Conservation (phyloP, 1,140 invertebrate species). For the Conus betulinus region DNA sequence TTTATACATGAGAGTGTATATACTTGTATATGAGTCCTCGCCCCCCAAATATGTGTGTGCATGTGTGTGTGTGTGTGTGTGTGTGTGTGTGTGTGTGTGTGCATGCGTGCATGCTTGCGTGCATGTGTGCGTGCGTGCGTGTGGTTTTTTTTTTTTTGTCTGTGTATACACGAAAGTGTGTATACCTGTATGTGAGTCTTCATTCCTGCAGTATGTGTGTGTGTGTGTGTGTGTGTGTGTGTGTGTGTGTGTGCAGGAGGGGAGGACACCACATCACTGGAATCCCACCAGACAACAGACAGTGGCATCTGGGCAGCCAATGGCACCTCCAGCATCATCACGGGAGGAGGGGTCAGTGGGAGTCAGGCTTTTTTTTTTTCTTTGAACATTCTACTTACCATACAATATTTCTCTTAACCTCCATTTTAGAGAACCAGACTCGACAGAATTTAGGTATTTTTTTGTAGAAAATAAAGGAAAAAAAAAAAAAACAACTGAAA, state of each 20-base stretch:
- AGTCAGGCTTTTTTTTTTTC: no score
- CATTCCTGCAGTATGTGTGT: background rate
- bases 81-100: background rate
- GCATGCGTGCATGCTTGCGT: background rate
- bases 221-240: slow-evolving; percentile 1
- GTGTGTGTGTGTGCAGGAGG: background rate
- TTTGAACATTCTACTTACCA: no score
- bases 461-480: no score
- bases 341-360: background rate
- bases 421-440: no score
- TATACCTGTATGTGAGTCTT: background rate
- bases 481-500: no score
- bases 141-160: background rate
- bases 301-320: slow-evolving; percentile 64
- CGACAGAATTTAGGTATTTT: no score
- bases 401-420: no score
- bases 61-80: background rate
- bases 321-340: slow-evolving; percentile 13
- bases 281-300: slow-evolving; percentile 64
- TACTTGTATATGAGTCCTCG: no score
- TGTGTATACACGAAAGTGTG: no score
- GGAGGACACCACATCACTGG: slow-evolving; percentile 55
- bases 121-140: background rate
- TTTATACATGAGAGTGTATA: no score
- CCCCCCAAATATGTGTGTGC: no score